Base-by-base conservation (phyloP, 1,140 invertebrate species). In the Gryon sp. region DNA sequence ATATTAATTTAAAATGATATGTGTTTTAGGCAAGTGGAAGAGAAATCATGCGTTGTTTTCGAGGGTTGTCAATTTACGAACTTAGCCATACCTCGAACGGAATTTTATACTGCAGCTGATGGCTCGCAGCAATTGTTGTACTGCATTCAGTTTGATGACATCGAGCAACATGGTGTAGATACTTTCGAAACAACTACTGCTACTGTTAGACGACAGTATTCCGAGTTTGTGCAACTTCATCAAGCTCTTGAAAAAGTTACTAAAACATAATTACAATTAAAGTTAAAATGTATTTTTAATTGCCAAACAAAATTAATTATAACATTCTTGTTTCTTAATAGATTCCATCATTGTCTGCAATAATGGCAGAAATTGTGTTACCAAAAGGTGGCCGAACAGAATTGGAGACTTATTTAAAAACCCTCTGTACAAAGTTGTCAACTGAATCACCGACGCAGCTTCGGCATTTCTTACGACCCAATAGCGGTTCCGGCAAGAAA, bases 101-200 rank as follows among this genome's bases (percentile, higher is more conserved):
- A 88, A 57, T 86, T 86, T 80, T 82, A 84, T 19, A 86, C 86
- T 1, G 83, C 85, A 2, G 30, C 79, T 6, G 86, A 88, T 60
- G 86, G 86, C 14, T 87, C 86, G 0, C 86, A 87, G 19, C 86
- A 87, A 40, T 68, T 88, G 19, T 78, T 87, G n/a, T 88, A 88
- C 45, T 88, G 87, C 36, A 88, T 88, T 62, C 87, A 88, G 50
- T 88, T 88, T 60, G 86, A 87, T 14, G 86, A 87, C 55, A 55
- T 88, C 6, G 86, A 88, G 38, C 86, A 88, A 32, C 85, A 82
- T 40, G 84, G 84, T 0, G 76, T 83, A 8, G 83, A 87, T 62
- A 59, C 81, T 18, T 88, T 88, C 45, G 86, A 86, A 78, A 86
- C 84, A 8, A 87, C 85, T 2, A 86, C 82, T 9, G 82, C 86